phyloP scores from a whole-genome alignment of 2,113 vertebrate species.

The Sylvilagus bachmani region DNA sequence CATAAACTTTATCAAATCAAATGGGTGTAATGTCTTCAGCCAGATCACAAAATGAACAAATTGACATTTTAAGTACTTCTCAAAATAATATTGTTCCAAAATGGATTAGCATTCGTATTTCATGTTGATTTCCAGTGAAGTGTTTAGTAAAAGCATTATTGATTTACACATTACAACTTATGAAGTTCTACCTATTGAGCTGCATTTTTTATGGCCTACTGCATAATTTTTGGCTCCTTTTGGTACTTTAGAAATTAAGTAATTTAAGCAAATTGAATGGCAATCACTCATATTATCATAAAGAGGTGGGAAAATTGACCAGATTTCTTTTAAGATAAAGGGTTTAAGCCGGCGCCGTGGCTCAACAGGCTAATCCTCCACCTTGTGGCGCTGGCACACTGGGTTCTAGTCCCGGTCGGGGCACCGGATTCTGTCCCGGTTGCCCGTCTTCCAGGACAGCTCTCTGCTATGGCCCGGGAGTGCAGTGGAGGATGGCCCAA shows the following conservation, averaged over 20 bases:
- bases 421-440: no score
- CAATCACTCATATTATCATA: constrained; percentile 7
- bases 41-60: background rate
- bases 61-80: background rate
- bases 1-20: background rate
- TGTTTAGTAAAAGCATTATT: constrained; percentile 44
- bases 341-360: no score
- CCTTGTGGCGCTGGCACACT: no score
- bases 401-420: no score
- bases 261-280: constrained; percentile 16
- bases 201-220: background rate
- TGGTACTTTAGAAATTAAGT: background rate
- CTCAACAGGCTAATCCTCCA: no score
- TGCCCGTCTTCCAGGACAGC: no score
- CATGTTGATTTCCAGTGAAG: background rate
- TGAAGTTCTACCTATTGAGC: constrained; percentile 27
- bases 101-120: background rate
- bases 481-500: no score
- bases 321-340: background rate
- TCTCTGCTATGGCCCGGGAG: no score
- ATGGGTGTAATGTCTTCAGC: background rate
- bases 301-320: background rate
- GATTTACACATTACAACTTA: background rate
- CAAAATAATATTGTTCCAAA: constrained; percentile 14
- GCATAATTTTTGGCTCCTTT: constrained; percentile 19